Evolutionary conservation across 2,113 vertebrate genomes (phyloP).

Genomic region (Mirounga angustirostris): DNA sequence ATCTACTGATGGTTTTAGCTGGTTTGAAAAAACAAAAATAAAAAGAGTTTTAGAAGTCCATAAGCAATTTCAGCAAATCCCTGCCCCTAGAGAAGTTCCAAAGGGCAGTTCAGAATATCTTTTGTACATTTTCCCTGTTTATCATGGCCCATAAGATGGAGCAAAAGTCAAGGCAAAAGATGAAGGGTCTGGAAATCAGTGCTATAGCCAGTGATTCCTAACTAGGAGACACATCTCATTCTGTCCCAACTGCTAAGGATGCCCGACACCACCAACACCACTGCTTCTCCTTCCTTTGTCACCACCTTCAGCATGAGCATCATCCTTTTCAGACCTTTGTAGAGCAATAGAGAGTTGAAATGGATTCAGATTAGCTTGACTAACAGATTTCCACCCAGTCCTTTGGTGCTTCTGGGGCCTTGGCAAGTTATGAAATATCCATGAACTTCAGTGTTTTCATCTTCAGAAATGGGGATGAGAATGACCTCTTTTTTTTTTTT

Average conservation of each 20-base stretch:
- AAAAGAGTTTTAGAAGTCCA: neutral
- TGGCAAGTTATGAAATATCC: neutral
- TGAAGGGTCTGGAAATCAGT: neutral
- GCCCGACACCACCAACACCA: neutral
- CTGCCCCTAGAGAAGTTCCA: neutral
- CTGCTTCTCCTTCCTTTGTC: neutral
- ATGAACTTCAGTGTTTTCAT: neutral
- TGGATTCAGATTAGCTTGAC: neutral
- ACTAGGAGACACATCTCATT: neutral
- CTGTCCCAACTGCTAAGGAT: neutral
- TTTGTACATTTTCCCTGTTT: neutral
- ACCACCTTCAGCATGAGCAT: neutral
- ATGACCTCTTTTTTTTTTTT: neutral
- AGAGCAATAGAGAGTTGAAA: neutral
- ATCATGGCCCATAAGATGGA: too few species aligned
- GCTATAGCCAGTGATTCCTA: neutral
- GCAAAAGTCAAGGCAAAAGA: neutral
- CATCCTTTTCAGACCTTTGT: neutral
- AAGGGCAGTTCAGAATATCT: neutral
- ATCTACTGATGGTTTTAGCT: neutral
- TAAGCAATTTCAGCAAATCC: neutral
- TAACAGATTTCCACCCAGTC: neutral
- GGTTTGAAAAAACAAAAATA: neutral
- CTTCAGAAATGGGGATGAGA: neutral
- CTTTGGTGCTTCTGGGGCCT: neutral